These are phyloP conservation scores for Mactromeris polynyma DNA, from an alignment of 2,888 invertebrate genomes.

Conservation along the genomic window DNA sequence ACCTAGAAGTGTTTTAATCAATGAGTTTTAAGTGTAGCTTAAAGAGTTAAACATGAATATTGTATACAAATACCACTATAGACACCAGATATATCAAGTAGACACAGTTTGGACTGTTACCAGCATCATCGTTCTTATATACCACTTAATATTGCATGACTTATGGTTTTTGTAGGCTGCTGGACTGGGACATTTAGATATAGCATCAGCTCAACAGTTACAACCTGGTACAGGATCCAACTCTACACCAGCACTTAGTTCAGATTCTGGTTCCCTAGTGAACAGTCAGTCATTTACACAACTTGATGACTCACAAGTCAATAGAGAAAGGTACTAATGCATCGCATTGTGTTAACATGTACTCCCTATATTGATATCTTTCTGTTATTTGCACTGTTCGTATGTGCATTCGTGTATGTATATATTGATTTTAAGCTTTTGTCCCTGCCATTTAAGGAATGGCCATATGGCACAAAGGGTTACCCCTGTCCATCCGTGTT, in stretches of 20 bases:
- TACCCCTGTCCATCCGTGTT: too few relatives aligned
- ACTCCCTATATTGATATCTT: background rate
- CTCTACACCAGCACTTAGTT: background rate
- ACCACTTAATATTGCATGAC: background rate
- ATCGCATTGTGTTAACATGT: background rate
- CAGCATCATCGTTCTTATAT: background rate
- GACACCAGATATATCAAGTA: background rate
- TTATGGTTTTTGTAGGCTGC: constrained; percentile 64
- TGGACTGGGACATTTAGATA: constrained; percentile 77
- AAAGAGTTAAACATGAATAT: background rate
- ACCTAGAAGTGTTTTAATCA: background rate
- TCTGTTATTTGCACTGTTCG: too few relatives aligned
- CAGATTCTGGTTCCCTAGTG: constrained; percentile 20
- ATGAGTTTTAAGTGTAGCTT: background rate
- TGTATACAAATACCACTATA: background rate
- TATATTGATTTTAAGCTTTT: too few relatives aligned
- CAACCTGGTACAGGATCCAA: constrained; percentile 23
- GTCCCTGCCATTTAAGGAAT: too few relatives aligned
- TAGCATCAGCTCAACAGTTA: constrained; percentile 79
- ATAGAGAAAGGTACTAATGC: constrained; percentile 71
- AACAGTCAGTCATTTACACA: constrained; percentile 67
- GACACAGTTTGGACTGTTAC: background rate
- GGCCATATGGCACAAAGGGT: too few relatives aligned
- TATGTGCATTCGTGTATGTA: background rate
- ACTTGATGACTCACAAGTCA: constrained; percentile 73